These are phyloP conservation scores for Craseonycteris thonglongyai DNA, from an alignment of 2,113 vertebrate genomes.

Conservation along the genomic window DNA sequence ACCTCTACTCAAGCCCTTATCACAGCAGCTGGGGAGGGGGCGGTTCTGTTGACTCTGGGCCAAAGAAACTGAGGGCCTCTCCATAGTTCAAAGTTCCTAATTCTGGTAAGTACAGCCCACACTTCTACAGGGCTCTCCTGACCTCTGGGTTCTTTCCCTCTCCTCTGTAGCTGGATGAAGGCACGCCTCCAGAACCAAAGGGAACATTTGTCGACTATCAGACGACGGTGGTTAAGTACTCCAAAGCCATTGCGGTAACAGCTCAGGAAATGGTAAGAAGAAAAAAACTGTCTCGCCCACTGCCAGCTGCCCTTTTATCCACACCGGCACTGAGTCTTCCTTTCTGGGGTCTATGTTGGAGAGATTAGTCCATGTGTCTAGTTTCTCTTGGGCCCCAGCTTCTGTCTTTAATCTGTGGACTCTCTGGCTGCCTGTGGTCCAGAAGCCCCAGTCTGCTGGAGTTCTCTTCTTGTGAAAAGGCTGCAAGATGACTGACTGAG, in stretches of 20 bases:
- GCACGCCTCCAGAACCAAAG: conserved; percentile 92
- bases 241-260: conserved; percentile 96
- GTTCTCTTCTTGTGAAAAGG: background rate
- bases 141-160: background rate
- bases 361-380: background rate
- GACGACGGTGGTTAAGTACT: conserved; percentile 98
- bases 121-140: background rate
- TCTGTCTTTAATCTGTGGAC: background rate
- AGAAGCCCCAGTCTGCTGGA: background rate
- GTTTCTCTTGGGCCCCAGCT: background rate
- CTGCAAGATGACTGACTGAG: background rate
- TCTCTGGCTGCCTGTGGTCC: background rate
- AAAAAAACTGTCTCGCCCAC: background rate
- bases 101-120: background rate
- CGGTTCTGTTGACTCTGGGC: background rate
- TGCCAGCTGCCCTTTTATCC: background rate
- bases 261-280: conserved; percentile 97
- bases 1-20: background rate
- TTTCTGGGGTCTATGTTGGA: background rate
- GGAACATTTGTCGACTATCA: conserved; percentile 98
- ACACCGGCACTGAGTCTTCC: background rate
- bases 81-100: background rate
- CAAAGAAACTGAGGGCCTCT: background rate
- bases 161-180: conserved; percentile 89
- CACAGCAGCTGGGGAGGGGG: background rate